Percentiles rank a stretch among this genome's conserved stretches.
Evolutionary conservation across 64 coral and sea anemone species (phyloP).

Genomic region (Acropora tenuis): DNA sequence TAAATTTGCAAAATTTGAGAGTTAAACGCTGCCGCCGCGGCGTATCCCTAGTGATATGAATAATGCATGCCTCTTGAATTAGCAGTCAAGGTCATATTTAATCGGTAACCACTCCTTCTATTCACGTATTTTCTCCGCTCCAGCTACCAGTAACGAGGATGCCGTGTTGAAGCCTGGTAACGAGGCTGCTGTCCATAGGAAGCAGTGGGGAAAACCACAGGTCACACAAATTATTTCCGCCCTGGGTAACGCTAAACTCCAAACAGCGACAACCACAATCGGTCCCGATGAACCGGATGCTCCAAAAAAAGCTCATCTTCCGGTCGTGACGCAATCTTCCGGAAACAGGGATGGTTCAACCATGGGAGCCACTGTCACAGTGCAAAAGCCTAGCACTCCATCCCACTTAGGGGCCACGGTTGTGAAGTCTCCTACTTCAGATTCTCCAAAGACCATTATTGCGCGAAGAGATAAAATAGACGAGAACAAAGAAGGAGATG

Average conservation of each 20-base stretch:
- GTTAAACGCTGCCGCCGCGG: too few species aligned
- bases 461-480: slow-evolving; percentile 14
- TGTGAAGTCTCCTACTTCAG: slow-evolving; percentile 13
- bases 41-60: too few species aligned
- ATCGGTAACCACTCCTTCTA: not conserved
- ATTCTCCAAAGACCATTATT: slow-evolving; percentile 56
- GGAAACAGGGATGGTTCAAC: not conserved
- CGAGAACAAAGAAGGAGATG: not conserved
- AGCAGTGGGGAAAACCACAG: slow-evolving; percentile 86
- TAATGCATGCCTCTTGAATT: too few species aligned
- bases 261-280: slow-evolving; percentile 82
- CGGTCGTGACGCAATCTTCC: slow-evolving; percentile 18
- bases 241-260: slow-evolving; percentile 81
- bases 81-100: too few species aligned
- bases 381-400: not conserved
- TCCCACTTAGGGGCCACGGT: slow-evolving; percentile 35
- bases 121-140: not conserved
- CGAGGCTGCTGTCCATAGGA: slow-evolving; percentile 64
- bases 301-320: slow-evolving; percentile 8
- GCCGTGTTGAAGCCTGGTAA: slow-evolving; percentile 79
- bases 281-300: slow-evolving; percentile 70
- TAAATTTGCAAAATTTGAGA: too few species aligned
- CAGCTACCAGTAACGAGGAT: slow-evolving; percentile 84
- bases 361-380: slow-evolving; percentile 43
- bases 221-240: slow-evolving; percentile 89